These are phyloP conservation scores for Idris sp. DNA, from an alignment of 1,140 invertebrate species.

Conservation along the genomic window DNA sequence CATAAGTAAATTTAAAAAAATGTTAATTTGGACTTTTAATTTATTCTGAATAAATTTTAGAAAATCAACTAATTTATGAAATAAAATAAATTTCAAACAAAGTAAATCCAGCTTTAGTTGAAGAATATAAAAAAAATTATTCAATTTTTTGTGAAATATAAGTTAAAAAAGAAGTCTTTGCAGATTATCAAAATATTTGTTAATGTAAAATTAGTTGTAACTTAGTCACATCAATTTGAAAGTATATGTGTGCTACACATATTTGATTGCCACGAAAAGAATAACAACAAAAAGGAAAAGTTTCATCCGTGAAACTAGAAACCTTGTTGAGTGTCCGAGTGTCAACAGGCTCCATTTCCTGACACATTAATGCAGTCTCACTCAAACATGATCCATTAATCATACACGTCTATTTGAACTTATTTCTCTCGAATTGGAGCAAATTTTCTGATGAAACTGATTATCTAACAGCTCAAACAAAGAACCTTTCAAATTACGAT, in stretches of 20 bases:
- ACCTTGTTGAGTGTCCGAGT: conserved; percentile 53
- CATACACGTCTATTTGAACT: conserved; percentile 49
- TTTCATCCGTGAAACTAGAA: conserved; percentile 60
- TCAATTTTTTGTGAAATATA: too few species aligned
- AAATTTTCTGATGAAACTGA: conserved; percentile 31
- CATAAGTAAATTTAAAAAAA: too few species aligned
- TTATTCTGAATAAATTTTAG: too few species aligned
- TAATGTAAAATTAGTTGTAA: too few species aligned
- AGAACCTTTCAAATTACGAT: conserved; percentile 23
- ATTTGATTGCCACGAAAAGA: conserved; percentile 33
- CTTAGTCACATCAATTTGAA: conserved; percentile 44
- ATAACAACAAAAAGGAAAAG: conserved; percentile 59
- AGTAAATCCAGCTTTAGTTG: too few species aligned
- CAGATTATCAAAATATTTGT: too few species aligned
- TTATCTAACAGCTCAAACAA: conserved; percentile 20
- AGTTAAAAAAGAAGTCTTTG: too few species aligned
- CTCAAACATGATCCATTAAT: conserved; percentile 48
- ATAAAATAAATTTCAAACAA: too few species aligned
- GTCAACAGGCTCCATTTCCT: conserved; percentile 62
- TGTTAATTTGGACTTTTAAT: too few species aligned
- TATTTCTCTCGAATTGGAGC: conserved; percentile 33
- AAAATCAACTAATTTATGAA: too few species aligned
- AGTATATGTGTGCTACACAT: conserved; percentile 46
- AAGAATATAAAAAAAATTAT: too few species aligned
- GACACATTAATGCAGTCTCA: conserved; percentile 47